These are phyloP conservation scores for Phrixothrix hirtus DNA, from an alignment of 2,888 invertebrate species.

Conservation along the genomic window DNA sequence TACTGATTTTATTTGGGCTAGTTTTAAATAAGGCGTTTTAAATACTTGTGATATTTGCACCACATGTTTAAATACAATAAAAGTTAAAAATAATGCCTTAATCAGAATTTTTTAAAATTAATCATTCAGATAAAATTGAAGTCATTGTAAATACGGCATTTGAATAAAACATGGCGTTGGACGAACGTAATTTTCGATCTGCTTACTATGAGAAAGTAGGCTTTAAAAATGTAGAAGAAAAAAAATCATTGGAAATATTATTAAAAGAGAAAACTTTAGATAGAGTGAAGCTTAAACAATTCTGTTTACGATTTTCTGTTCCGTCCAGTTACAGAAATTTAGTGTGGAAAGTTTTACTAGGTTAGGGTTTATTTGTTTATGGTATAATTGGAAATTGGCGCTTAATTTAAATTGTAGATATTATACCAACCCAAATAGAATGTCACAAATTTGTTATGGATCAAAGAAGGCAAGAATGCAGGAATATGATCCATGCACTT, in stretches of 20 bases:
- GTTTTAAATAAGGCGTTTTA: no score
- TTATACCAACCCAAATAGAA: conserved; percentile 76
- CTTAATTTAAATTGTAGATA: conserved; percentile 59
- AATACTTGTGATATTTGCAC: no score
- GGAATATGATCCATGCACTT: conserved; percentile 72
- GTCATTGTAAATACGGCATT: not conserved
- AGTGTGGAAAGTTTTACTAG: conserved; percentile 85
- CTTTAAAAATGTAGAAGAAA: conserved; percentile 87
- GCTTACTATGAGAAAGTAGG: conserved; percentile 87
- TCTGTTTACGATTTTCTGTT: conserved; percentile 82
- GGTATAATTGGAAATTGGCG: not conserved
- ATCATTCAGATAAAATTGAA: no score
- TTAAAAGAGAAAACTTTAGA: conserved; percentile 84
- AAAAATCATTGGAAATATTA: conserved; percentile 85
- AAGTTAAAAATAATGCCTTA: no score
- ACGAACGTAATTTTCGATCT: conserved; percentile 80
- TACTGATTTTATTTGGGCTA: no score
- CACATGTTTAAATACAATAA: no score
- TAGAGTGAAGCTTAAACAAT: conserved; percentile 78
- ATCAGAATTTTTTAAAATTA: no score
- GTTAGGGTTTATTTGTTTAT: conserved; percentile 50
- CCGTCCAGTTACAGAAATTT: conserved; percentile 78
- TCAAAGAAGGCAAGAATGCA: conserved; percentile 75
- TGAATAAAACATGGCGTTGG: conserved; percentile 58
- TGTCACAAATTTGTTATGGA: conserved; percentile 75